phyloP scores from a whole-genome alignment of 92 coral and sea anemone genomes.

The Bergia sp. region DNA sequence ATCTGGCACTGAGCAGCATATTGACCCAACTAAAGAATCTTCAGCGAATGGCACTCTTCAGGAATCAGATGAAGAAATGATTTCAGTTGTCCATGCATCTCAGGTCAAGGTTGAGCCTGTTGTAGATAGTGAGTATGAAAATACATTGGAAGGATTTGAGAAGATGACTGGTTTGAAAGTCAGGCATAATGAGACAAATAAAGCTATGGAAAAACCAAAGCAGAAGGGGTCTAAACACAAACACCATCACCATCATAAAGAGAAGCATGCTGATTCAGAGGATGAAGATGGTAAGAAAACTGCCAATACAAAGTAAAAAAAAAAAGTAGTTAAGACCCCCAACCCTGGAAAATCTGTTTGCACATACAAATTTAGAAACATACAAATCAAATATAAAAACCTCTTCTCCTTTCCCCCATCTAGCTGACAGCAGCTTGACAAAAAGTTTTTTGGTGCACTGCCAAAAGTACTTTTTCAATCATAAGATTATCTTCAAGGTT shows the following conservation, averaged over 20 bases:
- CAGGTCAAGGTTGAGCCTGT: slow-evolving; percentile 40
- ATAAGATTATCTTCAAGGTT: too few species aligned
- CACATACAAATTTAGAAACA: too few species aligned
- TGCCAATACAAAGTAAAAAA: neutral
- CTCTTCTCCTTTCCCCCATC: too few species aligned
- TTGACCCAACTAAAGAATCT: neutral
- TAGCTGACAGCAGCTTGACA: too few species aligned
- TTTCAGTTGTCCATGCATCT: slow-evolving; percentile 39
- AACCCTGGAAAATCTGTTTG: too few species aligned
- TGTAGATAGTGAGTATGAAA: slow-evolving; percentile 17
- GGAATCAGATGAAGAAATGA: slow-evolving; percentile 26
- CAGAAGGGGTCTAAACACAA: slow-evolving; percentile 22
- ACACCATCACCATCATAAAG: slow-evolving; percentile 21
- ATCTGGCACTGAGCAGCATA: neutral
- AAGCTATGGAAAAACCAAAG: neutral
- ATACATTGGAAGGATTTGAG: slow-evolving; percentile 36
- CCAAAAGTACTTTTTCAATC: too few species aligned
- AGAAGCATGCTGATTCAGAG: slow-evolving; percentile 11
- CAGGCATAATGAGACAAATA: neutral
- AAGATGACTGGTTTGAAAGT: slow-evolving; percentile 36
- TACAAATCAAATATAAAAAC: too few species aligned
- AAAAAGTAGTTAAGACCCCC: too few species aligned
- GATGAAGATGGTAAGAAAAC: slow-evolving; percentile 38
- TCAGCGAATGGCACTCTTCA: slow-evolving; percentile 6
- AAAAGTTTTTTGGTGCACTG: too few species aligned